These are phyloP conservation scores for Drosophila gaucha DNA, from an alignment of 2,888 invertebrate genomes.

Conservation along the genomic window DNA sequence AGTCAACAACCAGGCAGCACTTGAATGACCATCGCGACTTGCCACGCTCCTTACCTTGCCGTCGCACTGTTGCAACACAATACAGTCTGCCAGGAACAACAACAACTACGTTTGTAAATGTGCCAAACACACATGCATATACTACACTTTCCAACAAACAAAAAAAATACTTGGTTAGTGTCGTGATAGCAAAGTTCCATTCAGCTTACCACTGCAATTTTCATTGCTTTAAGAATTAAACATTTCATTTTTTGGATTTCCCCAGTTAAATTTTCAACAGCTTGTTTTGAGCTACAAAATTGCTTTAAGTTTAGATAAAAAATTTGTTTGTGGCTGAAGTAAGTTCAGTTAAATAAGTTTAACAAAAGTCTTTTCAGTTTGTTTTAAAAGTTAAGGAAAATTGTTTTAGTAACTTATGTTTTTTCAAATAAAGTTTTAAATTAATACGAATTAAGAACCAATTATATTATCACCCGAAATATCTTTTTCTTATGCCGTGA, in stretches of 20 bases:
- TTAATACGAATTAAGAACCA: too few species aligned
- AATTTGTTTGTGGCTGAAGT: not conserved
- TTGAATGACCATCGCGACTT: constrained; percentile 63
- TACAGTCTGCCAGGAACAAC: constrained; percentile 31
- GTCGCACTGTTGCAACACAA: constrained; percentile 73
- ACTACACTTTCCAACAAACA: constrained; percentile 1
- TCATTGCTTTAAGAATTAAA: constrained; percentile 23
- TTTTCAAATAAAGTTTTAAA: too few species aligned
- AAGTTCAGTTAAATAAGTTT: not conserved
- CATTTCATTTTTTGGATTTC: not conserved
- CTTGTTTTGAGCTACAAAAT: not conserved
- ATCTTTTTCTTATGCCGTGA: too few species aligned
- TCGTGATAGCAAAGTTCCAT: constrained; percentile 64
- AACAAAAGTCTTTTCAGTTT: not conserved
- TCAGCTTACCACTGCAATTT: constrained; percentile 25
- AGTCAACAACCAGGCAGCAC: constrained; percentile 75
- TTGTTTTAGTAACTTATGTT: too few species aligned
- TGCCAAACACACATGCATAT: constrained; percentile 38
- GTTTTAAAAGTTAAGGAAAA: not conserved
- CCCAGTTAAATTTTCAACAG: not conserved
- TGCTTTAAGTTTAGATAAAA: not conserved
- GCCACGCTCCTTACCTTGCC: constrained; percentile 44
- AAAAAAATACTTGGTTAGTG: constrained; percentile 82
- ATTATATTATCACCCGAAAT: too few species aligned
- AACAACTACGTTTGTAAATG: constrained; percentile 43